Evolutionary conservation across 2,797 vertebrate genomes (phyloP).

Genomic region (Crocidura indochinensis): DNA sequence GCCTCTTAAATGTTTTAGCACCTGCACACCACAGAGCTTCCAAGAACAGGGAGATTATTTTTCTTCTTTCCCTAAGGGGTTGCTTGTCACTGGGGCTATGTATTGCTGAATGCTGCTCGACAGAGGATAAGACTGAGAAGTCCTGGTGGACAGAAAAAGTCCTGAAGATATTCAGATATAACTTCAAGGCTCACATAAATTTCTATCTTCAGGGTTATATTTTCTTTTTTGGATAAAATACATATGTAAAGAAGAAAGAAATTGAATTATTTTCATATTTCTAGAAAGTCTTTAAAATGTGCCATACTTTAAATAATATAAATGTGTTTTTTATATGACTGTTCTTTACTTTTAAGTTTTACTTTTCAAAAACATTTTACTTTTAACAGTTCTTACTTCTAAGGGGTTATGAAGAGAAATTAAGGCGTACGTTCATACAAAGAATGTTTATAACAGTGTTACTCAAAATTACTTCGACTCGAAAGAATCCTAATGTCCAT

Average conservation of each 20-base stretch:
- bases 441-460: background rate
- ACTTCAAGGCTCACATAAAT: background rate
- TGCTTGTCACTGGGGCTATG: background rate
- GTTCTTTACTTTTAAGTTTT: too few relatives aligned
- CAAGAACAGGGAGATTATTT: background rate
- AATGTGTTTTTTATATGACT: background rate
- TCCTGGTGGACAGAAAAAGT: background rate
- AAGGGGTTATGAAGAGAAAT: background rate
- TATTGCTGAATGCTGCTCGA: background rate
- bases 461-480: background rate
- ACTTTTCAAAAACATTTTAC: too few relatives aligned
- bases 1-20: constrained; percentile 8
- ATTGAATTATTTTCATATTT: constrained; percentile 2
- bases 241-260: constrained; percentile 20
- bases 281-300: constrained; percentile 19
- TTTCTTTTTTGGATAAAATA: constrained; percentile 29
- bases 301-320: background rate
- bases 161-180: background rate
- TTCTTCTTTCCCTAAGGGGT: background rate
- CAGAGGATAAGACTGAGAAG: background rate
- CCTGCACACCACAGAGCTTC: background rate
- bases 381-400: background rate
- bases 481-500: background rate
- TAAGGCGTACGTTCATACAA: background rate
- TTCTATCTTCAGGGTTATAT: constrained; percentile 3